Conservation (phyloP, 2,113 vertebrate genomes). For the Mixornis gularis region DNA sequence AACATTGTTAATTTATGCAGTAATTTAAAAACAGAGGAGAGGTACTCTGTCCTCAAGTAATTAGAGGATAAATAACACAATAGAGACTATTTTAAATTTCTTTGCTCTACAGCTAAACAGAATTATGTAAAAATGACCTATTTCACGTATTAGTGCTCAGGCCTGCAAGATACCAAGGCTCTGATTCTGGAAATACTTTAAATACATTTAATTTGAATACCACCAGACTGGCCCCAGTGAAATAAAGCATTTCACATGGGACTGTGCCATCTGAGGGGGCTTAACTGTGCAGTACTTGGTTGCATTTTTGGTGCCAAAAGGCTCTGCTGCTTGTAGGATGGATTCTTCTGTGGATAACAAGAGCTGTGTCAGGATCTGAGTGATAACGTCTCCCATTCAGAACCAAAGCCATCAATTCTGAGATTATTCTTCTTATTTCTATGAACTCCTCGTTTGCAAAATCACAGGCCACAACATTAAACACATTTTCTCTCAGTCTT, state of each 20-base stretch:
- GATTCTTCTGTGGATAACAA: not conserved
- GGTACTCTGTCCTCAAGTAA: slow-evolving; percentile 2
- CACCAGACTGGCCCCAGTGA: not conserved
- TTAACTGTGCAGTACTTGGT: not conserved
- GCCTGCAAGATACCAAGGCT: not conserved
- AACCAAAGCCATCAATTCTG: not conserved
- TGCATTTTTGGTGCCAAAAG: not conserved
- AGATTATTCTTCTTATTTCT: not conserved
- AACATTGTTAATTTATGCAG: slow-evolving; percentile 8
- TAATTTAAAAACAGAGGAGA: slow-evolving; percentile 18
- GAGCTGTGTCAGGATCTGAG: not conserved
- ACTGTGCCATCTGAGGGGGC: fast-evolving
- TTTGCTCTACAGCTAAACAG: not conserved
- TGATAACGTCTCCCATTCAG: not conserved
- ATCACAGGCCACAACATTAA: not conserved
- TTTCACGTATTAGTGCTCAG: not conserved
- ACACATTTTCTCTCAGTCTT: not conserved
- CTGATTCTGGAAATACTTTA: not conserved
- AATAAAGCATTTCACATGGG: not conserved
- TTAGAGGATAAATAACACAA: not conserved
- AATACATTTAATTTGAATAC: not conserved
- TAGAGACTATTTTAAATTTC: not conserved
- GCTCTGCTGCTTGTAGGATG: not conserved
- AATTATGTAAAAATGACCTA: not conserved
- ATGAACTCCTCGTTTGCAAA: not conserved